These are phyloP conservation scores for fruit fly (Drosophila melanogaster) DNA, from an alignment of 1,140 invertebrate genomes.

Conservation along the genomic window Release_6_plus_ISO1_MT NC_004354.4:14429001-14429500, in stretches of 20 bases:
- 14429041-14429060: too few species aligned
- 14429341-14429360: slow-evolving; percentile 65
- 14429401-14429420: slow-evolving; percentile 5
- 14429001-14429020: too few species aligned
- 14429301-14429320: background rate
- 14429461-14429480: slow-evolving; percentile 22
- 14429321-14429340: slow-evolving; percentile 2
- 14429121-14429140: too few species aligned
- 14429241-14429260: slow-evolving; percentile 69
- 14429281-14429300: background rate
- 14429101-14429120: too few species aligned
- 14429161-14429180: too few species aligned
- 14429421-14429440: background rate
- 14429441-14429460: background rate
- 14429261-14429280: slow-evolving; percentile 18
- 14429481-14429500: slow-evolving; percentile 55
- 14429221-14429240: slow-evolving; percentile 72
- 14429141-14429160: too few species aligned
- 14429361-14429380: slow-evolving; percentile 50
- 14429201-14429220: slow-evolving; percentile 14
- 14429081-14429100: too few species aligned
- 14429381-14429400: slow-evolving; percentile 9
- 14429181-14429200: background rate
- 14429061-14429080: too few species aligned
- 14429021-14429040: too few species aligned